Base-by-base conservation (phyloP, 92 coral and sea anemone genomes). In the Phenganax stokvisi region DNA sequence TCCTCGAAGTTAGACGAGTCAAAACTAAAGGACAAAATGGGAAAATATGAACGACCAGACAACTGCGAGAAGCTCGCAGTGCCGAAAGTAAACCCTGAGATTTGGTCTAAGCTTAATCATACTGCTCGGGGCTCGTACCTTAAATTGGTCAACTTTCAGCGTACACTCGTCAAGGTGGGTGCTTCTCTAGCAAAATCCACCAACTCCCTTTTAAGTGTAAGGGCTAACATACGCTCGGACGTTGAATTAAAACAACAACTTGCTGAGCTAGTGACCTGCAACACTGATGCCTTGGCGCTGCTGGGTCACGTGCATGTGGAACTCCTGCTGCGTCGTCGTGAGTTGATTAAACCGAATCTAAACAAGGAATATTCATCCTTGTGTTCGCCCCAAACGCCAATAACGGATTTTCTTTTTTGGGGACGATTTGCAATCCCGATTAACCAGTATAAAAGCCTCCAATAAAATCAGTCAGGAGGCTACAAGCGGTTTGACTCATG, bases 41-140 rank as follows among this genome's bases (percentile, higher is more conserved):
- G 84, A 77, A 83, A 86, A 76, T 83, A 83, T 31, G 84, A 54
- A 82, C 76, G 85, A 57, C 83, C 86, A 30, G n/a, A 74, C 51
- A 86, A 82, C 86, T 81, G 88, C 65, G 85, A 77, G 63, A 84
- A 79, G 87, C 57, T 72, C 27, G 56, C 53, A 9, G 83, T 84
- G 6, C 82, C 83, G 25, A 75, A 17, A 12, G 89, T 74, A 11
- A 86, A 82, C 76, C 77, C 86, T 44, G 87, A 83, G 56, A 83
- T 86, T 51, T 80, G 84, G 85, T 66, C 71, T 28, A 25, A 76
- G 57, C 67, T 85, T 6, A 16, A 69, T 12, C 83, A 67, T 58
- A 53, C 10, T 6, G 56, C 88, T 20, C 77, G 74, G 20, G 56
- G 63, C 7, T 13, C 51, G 13, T 71, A 81, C 57, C 72, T 85